Base-by-base conservation (phyloP, 2,113 vertebrate genomes). In the Mirza zaza region DNA sequence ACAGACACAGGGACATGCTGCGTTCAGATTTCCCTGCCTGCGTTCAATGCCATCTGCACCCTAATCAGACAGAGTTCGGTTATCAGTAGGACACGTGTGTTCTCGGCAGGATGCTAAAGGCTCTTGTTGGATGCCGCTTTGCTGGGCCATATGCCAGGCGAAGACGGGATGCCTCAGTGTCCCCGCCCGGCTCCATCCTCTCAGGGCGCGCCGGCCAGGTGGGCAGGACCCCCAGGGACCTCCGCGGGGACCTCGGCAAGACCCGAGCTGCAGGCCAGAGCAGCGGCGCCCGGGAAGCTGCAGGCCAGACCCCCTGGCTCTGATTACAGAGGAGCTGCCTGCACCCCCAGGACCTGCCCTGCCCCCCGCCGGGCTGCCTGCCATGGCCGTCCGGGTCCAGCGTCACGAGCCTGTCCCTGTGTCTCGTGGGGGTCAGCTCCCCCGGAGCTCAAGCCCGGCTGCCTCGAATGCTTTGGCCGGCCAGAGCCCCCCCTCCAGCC, bases 11-110 rank as follows among this genome's bases (percentile, higher is more conserved):
- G 1, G 75, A 68, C 55, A 17, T 1, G 1, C 42, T 11, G 59
- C 50, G 0, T 21, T 21, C 42, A 1, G 48, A 18, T 14, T 27
- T 15, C 65, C 65, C 18, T 21, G 20, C 55, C 55, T 57, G 55
- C 55, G 7, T 18, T 29, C 75, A 20, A 11, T 4, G 23, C 7
- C 6, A 20, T 15, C 80, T 25, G 20, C 6, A 2, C 27, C 29
- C 36, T 67, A 12, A 50, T 71, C 48, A 11, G 34, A 63, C 23
- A 75, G 57, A 23, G 59, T 52, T 6, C 9, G 18, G 14, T 27
- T 42, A 8, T 20, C 34, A 65, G 65, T 2, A 45, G 71, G 68
- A 42, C 0, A 0, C 0, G 42, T 5, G 13, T 0, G 17, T 32
- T 68, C 90, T 21, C 1, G 0, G 42, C 15, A 29, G 71, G 61